Evolutionary conservation across 53 echinoderm and acorn worm genomes (phyloP), one percentile per base, ranked within the genome.

Genomic region (Zoroaster sp.): DNA sequence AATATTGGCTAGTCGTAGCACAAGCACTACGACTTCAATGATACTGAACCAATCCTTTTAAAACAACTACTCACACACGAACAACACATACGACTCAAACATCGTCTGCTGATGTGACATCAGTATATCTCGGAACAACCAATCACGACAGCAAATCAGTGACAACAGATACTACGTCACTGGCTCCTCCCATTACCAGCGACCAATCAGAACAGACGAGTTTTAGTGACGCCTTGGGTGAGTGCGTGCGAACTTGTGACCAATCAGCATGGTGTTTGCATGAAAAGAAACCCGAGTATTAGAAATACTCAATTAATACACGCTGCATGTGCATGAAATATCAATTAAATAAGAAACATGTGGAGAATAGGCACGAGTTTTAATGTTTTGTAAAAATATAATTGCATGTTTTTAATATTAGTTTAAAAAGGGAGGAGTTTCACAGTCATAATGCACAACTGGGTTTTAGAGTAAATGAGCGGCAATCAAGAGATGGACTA

Each of bases 211-310:
- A 78, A 36, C n/a, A 20, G 59, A 59, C 53, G 38, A 37, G 51
- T 21, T 35, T 35, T 21, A 47, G 52, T 34, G 71, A 33, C 30
- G 10, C 70, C 18, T 15, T 18, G 1, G 85, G 85, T 85, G 71
- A 85, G 85, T 85, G 13, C 28, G 9, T 2, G 63, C 49, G 8
- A 71, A 17, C 36, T 43, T 44, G 31, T 71, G 71, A 36, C 85
- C 72, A 85, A 85, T 85, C 71, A 71, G 85, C 85, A 30, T n/a
- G 52, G 54, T 54, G 55, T 78, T 78, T 78, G 78, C 78, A 78
- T 78, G 78, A 78, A 78, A 55, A 38, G 38, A 38, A 25, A 53
- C 20, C 8, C 46, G 78, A 59, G 78, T 35, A 4, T 17, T 78
- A 39, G 28, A 23, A 18, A 20, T 35, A 54, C 78, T 38, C 25